These are phyloP conservation scores for Pheosia gnoma DNA, from an alignment of 2,888 invertebrate genomes.

Conservation along the genomic window DNA sequence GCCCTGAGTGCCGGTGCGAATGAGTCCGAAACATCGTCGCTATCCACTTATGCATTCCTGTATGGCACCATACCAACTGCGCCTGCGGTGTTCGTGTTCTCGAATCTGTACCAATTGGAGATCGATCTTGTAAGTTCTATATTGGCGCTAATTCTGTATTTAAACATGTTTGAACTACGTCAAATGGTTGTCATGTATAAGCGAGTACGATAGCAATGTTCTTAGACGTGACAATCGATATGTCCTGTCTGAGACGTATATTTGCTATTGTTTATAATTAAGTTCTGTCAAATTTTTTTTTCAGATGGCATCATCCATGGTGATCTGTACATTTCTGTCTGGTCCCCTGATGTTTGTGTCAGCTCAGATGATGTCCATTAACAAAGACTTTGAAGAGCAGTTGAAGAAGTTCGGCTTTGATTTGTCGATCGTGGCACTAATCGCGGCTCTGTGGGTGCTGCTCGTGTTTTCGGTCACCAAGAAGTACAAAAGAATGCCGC, in stretches of 20 bases:
- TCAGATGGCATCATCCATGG: constrained; percentile 96
- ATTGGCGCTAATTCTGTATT: background rate
- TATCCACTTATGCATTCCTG: constrained; percentile 96
- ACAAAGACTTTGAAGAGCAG: constrained; percentile 90
- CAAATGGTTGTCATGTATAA: too few relatives aligned
- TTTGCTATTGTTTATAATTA: constrained; percentile 2
- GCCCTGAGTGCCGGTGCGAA: constrained; percentile 88
- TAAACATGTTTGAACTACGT: too few relatives aligned
- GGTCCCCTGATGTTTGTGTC: constrained; percentile 98
- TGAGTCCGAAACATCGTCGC: constrained; percentile 89
- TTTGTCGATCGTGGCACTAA: constrained; percentile 90
- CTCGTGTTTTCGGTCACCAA: constrained; percentile 89
- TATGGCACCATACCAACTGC: constrained; percentile 98
- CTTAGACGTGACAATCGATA: too few relatives aligned
- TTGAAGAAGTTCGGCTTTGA: constrained; percentile 92
- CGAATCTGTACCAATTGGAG: constrained; percentile 93
- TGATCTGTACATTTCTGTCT: constrained; percentile 96
- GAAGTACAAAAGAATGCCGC: constrained; percentile 91
- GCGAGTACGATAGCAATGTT: too few relatives aligned
- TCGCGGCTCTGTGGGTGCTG: constrained; percentile 92
- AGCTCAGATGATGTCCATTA: constrained; percentile 94
- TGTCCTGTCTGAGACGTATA: background rate
- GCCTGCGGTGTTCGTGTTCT: constrained; percentile 98
- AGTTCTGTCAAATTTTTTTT: constrained; percentile 32
- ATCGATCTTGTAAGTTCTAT: constrained; percentile 89